These are phyloP conservation scores for Heteromormyrus szaboi DNA, from an alignment of 2,797 vertebrate genomes.

Conservation along the genomic window DNA sequence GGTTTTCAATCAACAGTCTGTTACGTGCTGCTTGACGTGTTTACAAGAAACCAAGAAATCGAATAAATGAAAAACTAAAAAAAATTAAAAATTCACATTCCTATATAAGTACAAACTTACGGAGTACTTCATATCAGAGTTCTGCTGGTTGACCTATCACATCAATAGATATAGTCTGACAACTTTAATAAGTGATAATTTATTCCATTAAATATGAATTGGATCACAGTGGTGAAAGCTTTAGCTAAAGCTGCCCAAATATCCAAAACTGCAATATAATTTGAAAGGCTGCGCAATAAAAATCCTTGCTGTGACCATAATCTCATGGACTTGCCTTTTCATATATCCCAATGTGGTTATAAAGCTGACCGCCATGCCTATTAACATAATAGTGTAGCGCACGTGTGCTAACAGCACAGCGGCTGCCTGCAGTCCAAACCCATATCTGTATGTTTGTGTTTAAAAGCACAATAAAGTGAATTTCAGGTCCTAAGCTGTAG, in stretches of 20 bases:
- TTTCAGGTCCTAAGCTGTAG: neutral
- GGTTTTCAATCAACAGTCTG: neutral
- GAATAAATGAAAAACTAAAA: neutral
- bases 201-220: neutral
- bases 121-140: neutral
- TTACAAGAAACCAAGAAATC: neutral
- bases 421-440: neutral
- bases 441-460: neutral
- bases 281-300: neutral
- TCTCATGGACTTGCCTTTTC: conserved; percentile 1
- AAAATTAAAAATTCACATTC: neutral
- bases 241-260: neutral
- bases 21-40: neutral
- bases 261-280: conserved; percentile 4
- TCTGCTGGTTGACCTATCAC: neutral
- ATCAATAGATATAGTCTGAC: neutral
- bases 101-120: neutral
- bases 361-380: neutral
- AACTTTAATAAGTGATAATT: neutral
- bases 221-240: neutral
- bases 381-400: neutral
- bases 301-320: neutral
- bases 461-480: neutral
- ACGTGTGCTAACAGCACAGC: neutral
- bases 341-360: neutral